Percentiles rank a stretch among this genome's conserved stretches.
Conservation (phyloP, 2,797 vertebrate genomes). For the Thripadectes ignobilis region DNA sequence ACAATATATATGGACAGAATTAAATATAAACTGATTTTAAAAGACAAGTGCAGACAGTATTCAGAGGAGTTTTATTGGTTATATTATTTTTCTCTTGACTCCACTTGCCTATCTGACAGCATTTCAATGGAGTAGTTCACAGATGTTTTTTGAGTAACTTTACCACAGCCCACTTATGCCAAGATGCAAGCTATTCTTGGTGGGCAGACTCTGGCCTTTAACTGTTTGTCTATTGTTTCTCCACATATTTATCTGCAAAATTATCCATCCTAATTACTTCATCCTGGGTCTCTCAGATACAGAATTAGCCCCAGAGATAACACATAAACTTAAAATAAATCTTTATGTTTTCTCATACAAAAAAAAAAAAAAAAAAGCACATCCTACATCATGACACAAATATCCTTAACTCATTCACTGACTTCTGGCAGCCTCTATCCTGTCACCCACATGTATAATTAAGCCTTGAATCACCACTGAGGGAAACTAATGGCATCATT, state of each 20-base stretch:
- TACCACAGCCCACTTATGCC: neutral
- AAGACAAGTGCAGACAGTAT: neutral
- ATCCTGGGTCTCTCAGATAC: neutral
- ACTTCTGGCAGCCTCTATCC: neutral
- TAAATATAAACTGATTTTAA: neutral
- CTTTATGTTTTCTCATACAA: neutral
- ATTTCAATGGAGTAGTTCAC: neutral
- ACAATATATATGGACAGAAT: neutral
- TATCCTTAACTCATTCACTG: conserved; percentile 19
- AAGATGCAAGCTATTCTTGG: neutral
- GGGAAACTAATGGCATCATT: conserved; percentile 22
- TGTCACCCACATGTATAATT: neutral
- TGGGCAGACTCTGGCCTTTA: conserved; percentile 2
- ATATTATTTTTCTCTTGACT: neutral
- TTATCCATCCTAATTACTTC: neutral
- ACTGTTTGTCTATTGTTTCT: neutral
- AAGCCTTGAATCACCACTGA: neutral
- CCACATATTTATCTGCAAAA: neutral
- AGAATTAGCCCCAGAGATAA: neutral
- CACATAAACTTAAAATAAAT: neutral
- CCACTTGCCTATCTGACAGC: neutral
- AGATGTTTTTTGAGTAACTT: neutral
- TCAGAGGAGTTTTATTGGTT: neutral
- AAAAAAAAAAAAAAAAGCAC: neutral
- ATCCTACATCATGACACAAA: neutral